Conservation (phyloP, 1,140 invertebrate species). For the Potamilus streckersoni region DNA sequence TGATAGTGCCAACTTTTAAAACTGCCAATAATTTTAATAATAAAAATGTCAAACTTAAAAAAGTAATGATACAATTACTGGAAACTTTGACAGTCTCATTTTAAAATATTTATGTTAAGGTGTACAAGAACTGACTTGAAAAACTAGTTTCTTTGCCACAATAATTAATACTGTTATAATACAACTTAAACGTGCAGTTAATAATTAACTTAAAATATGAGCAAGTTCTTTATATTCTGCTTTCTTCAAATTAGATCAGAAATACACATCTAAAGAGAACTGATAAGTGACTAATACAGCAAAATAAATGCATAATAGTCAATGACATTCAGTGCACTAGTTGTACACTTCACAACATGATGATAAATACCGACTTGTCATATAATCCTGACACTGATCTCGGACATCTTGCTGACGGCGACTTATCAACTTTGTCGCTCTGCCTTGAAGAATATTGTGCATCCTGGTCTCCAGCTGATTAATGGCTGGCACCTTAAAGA, state of each 20-base stretch:
- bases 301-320: neutral
- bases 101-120: too few relatives aligned
- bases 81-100: too few relatives aligned
- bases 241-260: neutral
- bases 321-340: neutral
- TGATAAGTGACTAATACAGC: neutral
- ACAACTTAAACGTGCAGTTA: too few relatives aligned
- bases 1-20: too few relatives aligned
- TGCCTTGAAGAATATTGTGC: constrained; percentile 78
- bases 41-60: too few relatives aligned
- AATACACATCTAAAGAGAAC: neutral
- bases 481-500: constrained; percentile 79
- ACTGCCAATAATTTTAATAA: too few relatives aligned
- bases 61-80: too few relatives aligned
- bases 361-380: constrained; percentile 68
- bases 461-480: constrained; percentile 83
- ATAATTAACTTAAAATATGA: too few relatives aligned
- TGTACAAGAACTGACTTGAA: too few relatives aligned
- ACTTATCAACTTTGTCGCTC: constrained; percentile 81
- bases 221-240: neutral
- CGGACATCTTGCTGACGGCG: constrained; percentile 88
- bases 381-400: constrained; percentile 92
- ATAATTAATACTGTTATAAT: too few relatives aligned
- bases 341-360: constrained; percentile 5
- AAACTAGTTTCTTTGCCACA: too few relatives aligned